phyloP scores from a whole-genome alignment of 2,888 invertebrate genomes.

The Calephelis perditalis region DNA sequence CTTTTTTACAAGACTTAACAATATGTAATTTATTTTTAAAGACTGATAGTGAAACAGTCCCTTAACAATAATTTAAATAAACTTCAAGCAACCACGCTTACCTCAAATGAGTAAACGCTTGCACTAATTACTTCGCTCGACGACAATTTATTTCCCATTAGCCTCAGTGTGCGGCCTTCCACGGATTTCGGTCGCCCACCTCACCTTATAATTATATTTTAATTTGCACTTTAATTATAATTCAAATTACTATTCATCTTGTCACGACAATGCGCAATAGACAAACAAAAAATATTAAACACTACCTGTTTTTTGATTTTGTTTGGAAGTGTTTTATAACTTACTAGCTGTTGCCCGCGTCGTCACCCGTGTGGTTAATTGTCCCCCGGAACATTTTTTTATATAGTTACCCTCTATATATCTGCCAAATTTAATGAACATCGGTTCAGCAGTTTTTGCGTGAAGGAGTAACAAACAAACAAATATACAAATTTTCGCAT shows the following conservation, averaged over 20 bases:
- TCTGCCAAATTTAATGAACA: too few relatives aligned
- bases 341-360: too few relatives aligned
- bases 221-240: slow-evolving; percentile 76
- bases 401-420: too few relatives aligned
- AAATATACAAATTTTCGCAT: too few relatives aligned
- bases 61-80: slow-evolving; percentile 47
- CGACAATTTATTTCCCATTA: slow-evolving; percentile 77
- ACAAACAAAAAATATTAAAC: not conserved
- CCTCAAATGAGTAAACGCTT: slow-evolving; percentile 54
- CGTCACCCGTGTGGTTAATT: too few relatives aligned
- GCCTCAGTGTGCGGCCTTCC: slow-evolving; percentile 48
- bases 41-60: slow-evolving; percentile 30
- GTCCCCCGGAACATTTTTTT: too few relatives aligned
- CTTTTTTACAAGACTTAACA: too few relatives aligned
- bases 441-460: too few relatives aligned
- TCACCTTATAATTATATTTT: slow-evolving; percentile 61
- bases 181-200: slow-evolving; percentile 63
- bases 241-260: slow-evolving; percentile 20
- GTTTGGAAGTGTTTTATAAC: too few relatives aligned
- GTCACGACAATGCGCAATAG: slow-evolving; percentile 17
- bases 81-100: slow-evolving; percentile 46
- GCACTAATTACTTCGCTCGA: slow-evolving; percentile 65
- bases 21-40: too few relatives aligned
- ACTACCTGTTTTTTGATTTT: not conserved
- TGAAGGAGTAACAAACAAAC: too few relatives aligned